Conservation (phyloP, 2,888 invertebrate species). For the Chaetogeoica ovagalla region DNA sequence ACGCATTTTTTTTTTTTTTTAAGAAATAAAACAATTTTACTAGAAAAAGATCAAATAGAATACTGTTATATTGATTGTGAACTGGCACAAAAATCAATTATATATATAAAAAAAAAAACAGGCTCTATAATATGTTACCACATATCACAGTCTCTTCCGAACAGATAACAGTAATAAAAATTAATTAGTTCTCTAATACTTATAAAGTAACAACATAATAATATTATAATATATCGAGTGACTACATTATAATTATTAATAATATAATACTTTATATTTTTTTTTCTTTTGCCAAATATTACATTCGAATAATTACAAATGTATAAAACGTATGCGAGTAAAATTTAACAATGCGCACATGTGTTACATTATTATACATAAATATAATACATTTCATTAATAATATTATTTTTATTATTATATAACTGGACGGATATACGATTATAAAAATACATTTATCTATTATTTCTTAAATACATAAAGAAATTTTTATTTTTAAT, state of each 20-base stretch:
- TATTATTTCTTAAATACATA: conserved; percentile 18
- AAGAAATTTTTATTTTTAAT: background rate
- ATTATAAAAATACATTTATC: conserved; percentile 32
- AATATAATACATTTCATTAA: background rate
- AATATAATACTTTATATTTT: conserved; percentile 16
- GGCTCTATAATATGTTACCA: conserved; percentile 35
- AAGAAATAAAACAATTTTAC: background rate
- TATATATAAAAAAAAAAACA: conserved; percentile 18
- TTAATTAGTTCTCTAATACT: conserved; percentile 31
- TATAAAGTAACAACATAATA: conserved; percentile 24
- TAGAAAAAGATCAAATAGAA: conserved; percentile 8
- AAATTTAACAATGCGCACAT: conserved; percentile 22
- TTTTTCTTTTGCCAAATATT: conserved; percentile 3
- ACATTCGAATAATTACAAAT: conserved; percentile 20
- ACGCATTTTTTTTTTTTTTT: background rate
- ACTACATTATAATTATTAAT: background rate
- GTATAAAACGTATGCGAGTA: background rate
- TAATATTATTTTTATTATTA: conserved; percentile 24
- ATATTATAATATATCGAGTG: conserved; percentile 1
- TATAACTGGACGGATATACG: conserved; percentile 45
- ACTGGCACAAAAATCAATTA: conserved; percentile 40
- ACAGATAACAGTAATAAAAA: conserved; percentile 48
- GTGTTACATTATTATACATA: background rate
- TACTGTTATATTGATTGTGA: conserved; percentile 48
- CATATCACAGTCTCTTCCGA: conserved; percentile 45